Conservation (phyloP, 2,888 invertebrate species). For the Deilephila elpenor region DNA sequence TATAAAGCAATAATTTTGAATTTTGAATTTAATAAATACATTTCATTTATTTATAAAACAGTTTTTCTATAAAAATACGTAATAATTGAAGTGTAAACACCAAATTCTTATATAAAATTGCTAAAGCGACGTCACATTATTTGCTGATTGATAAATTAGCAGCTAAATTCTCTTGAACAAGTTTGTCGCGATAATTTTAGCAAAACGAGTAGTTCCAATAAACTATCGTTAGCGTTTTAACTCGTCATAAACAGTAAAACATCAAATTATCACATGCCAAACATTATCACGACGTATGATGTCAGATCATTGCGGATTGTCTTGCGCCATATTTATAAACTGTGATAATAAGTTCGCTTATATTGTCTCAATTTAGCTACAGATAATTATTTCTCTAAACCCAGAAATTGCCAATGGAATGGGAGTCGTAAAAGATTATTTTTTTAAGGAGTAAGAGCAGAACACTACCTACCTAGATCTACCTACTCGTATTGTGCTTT, state of each 20-base stretch:
- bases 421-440: too few relatives aligned
- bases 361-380: neutral
- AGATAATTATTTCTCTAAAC: constrained; percentile 26
- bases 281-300: constrained; percentile 25
- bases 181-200: neutral
- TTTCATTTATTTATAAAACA: too few relatives aligned
- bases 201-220: neutral
- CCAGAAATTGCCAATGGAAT: neutral
- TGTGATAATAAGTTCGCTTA: constrained; percentile 22
- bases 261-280: constrained; percentile 20
- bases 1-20: too few relatives aligned
- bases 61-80: too few relatives aligned
- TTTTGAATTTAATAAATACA: too few relatives aligned
- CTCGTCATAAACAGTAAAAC: constrained; percentile 17
- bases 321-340: constrained; percentile 21
- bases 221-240: neutral
- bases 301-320: constrained; percentile 27
- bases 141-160: constrained; percentile 3
- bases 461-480: too few relatives aligned
- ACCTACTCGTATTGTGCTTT: too few relatives aligned
- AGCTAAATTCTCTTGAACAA: neutral
- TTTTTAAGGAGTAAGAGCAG: too few relatives aligned
- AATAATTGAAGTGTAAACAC: too few relatives aligned
- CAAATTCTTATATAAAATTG: too few relatives aligned
- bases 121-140: neutral